Conservation (phyloP, 2,113 vertebrate genomes). For the Crotalus viridis region DNA sequence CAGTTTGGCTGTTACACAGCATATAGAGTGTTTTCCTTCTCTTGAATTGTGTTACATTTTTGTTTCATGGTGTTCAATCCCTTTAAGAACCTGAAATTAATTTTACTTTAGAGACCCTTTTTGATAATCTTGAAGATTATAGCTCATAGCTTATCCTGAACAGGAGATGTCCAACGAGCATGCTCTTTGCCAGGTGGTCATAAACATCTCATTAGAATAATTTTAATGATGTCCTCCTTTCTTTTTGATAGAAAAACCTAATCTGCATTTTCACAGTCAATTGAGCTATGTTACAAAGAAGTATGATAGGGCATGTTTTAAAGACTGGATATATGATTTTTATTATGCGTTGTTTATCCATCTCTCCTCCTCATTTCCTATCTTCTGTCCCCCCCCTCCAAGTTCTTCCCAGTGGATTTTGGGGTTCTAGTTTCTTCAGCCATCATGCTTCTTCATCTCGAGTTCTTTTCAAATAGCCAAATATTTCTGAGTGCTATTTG, state of each 20-base stretch:
- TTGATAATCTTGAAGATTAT: neutral
- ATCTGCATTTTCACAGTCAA: neutral
- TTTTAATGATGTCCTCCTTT: neutral
- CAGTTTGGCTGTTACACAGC: neutral
- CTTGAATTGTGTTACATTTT: neutral
- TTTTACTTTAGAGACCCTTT: neutral
- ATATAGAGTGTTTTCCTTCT: neutral
- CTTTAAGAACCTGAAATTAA: neutral
- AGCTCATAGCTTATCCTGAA: neutral
- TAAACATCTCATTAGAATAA: neutral
- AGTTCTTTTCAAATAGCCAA: constrained; percentile 2
- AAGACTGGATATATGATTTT: neutral
- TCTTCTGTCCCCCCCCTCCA: neutral
- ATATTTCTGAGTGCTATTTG: neutral
- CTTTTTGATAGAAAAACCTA: neutral
- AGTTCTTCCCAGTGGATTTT: neutral
- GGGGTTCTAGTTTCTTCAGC: neutral
- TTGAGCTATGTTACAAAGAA: neutral
- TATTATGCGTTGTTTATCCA: neutral
- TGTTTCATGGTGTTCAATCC: neutral
- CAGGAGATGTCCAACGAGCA: neutral
- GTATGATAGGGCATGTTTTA: neutral
- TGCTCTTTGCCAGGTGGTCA: neutral
- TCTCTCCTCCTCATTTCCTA: neutral
- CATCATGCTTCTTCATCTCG: neutral